A percentile compares a stretch with the other conserved stretches of the same genome.
phyloP scores from a whole-genome alignment of 2,888 invertebrate genomes.

The Tolmerus cingulatus region DNA sequence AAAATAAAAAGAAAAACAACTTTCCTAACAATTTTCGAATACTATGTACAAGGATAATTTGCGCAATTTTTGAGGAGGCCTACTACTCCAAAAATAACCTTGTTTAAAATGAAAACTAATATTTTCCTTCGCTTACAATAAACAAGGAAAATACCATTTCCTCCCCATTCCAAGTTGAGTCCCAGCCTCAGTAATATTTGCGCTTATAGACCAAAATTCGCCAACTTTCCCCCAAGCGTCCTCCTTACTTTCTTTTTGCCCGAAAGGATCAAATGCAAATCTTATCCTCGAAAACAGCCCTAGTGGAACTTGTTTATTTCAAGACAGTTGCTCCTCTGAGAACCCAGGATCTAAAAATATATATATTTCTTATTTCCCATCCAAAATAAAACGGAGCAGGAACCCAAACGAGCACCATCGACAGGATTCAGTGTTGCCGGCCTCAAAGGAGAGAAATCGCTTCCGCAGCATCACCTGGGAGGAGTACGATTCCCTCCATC shows the following conservation, averaged over 20 bases:
- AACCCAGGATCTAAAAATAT: background rate
- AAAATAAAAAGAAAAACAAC: too few species aligned
- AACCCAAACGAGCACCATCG: conserved; percentile 86
- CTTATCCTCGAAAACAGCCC: background rate
- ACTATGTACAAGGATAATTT: background rate
- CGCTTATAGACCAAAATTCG: background rate
- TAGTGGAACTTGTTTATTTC: background rate
- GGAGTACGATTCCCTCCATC: conserved; percentile 89
- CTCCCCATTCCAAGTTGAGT: background rate
- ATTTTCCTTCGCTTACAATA: background rate
- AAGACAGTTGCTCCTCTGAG: background rate
- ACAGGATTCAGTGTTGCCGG: conserved; percentile 78
- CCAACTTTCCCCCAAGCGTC: background rate
- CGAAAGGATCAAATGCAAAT: background rate
- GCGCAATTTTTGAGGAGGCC: background rate
- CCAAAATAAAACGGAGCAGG: conserved; percentile 63
- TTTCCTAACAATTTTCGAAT: too few species aligned
- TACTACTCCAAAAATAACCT: background rate
- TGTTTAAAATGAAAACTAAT: background rate
- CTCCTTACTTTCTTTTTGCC: background rate
- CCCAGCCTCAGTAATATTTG: background rate
- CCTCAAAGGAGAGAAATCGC: conserved; percentile 83
- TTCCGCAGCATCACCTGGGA: conserved; percentile 89
- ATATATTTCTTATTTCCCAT: background rate
- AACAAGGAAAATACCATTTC: background rate